A percentile compares a stretch with the other conserved stretches of the same genome.
These are phyloP conservation scores for Euphydryas editha DNA, from an alignment of 2,888 invertebrate genomes.

Conservation along the genomic window DNA sequence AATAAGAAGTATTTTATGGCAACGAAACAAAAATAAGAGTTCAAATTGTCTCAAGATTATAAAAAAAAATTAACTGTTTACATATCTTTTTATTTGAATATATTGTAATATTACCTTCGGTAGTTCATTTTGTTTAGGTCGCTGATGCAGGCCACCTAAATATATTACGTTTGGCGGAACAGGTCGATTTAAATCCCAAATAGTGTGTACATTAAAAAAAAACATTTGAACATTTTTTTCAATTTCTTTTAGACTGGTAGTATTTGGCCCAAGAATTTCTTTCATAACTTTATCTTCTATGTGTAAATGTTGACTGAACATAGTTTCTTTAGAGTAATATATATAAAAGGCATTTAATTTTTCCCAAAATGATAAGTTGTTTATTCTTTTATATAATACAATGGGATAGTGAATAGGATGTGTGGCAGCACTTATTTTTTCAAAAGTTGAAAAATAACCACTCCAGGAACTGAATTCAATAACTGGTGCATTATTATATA, in stretches of 20 bases:
- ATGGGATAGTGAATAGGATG: conserved; percentile 52
- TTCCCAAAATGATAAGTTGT: conserved; percentile 47
- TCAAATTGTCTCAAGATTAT: no score
- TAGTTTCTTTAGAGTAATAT: conserved; percentile 16
- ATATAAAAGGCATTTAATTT: conserved; percentile 39
- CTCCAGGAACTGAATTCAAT: conserved; percentile 61
- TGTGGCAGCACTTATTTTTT: conserved; percentile 46
- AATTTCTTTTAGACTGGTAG: conserved; percentile 43
- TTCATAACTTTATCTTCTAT: conserved; percentile 40
- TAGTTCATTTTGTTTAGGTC: conserved; percentile 15
- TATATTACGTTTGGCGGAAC: conserved; percentile 62
- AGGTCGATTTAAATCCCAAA: conserved; percentile 61
- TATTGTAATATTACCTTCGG: neutral
- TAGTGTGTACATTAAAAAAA: conserved; percentile 59
- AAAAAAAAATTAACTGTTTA: no score
- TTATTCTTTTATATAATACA: conserved; percentile 35
- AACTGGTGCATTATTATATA: conserved; percentile 55
- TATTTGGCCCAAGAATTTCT: conserved; percentile 39
- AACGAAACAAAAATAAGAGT: no score
- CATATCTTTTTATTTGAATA: no score
- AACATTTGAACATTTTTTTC: conserved; percentile 52
- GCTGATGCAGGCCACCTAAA: conserved; percentile 66
- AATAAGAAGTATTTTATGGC: no score
- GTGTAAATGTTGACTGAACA: conserved; percentile 21
- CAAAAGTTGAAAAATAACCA: conserved; percentile 40